Base-by-base conservation (phyloP, 2,888 invertebrate genomes). In the Dexiosoma caninum region DNA sequence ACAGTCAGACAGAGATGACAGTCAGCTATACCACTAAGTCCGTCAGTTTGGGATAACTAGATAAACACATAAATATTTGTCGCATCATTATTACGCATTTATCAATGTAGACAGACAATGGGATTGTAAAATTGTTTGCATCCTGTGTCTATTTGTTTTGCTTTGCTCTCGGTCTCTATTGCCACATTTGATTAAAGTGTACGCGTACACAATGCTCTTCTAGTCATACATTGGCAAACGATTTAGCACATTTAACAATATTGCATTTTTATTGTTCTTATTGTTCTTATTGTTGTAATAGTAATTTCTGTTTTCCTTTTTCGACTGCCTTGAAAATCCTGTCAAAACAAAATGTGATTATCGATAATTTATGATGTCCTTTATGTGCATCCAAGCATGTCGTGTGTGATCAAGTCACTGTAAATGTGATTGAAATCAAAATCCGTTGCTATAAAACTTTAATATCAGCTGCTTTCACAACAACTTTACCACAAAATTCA, bases 331-430 rank as follows among this genome's bases (percentile, higher is more conserved):
- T 46, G 1, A 46, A 78, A 55, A 83, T 86, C 85, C 88, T 89
- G 89, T 89, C 89, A 89, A 88, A 89, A 89, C 88, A 89, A 86
- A 88, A 88, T 88, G 88, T 86, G 89, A 89, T 90, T 89, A 89
- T 88, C 86, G 88, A 88, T 89, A 89, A 89, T 89, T 89, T 89
- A 89, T 89, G 89, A 89, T 89, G 88, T 88, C 87, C 64, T 64
- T 77, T 55, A 40, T 77, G 55, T 62, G 62, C 42, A 62, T 55
- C 21, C 2, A 21, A 19, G n/a, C 32, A 70, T 40, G 16, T 19
- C 32, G 30, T 66, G 51, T 60, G 51, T 23, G 23, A 42, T 27
- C 23, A 12, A 23, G 9, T 35, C 3, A 21, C 21, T 40, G 30
- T 49, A 14, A 32, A 16, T 42, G 62, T 42, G 74, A 64, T 64